Evolutionary conservation across 2,797 vertebrate species (phyloP).

Genomic region (Gallirallus australis): DNA sequence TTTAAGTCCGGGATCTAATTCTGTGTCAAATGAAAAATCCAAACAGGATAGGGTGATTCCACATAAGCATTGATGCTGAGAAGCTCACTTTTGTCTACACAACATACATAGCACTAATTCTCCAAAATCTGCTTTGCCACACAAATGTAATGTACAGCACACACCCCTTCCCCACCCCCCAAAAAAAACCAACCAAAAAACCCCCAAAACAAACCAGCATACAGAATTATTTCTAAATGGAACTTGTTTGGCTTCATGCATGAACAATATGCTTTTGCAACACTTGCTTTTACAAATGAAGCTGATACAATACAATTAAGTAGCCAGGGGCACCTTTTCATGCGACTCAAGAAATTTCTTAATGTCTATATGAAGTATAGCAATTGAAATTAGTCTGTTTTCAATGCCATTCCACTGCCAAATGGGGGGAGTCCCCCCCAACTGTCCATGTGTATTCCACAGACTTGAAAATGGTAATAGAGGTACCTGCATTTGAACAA

Average conservation of each 20-base stretch:
- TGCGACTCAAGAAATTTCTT: background rate
- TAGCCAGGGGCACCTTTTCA: background rate
- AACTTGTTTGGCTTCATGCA: background rate
- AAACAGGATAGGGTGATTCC: background rate
- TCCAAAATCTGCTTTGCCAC: background rate
- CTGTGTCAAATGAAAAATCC: background rate
- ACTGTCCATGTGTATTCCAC: background rate
- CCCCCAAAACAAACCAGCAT: background rate
- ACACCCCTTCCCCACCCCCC: no score
- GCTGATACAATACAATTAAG: background rate
- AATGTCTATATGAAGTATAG: background rate
- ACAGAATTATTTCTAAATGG: background rate
- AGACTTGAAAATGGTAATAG: background rate
- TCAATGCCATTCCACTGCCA: background rate
- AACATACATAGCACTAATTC: background rate
- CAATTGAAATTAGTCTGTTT: background rate
- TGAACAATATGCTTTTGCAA: background rate
- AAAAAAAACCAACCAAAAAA: background rate
- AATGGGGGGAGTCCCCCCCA: accelerated
- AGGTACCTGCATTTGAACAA: background rate
- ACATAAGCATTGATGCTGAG: background rate
- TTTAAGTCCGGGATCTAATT: background rate
- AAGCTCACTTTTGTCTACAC: background rate
- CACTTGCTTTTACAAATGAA: background rate
- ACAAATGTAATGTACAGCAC: background rate